Conservation (phyloP, 2,888 invertebrate species). For the Drosophila siamana region DNA sequence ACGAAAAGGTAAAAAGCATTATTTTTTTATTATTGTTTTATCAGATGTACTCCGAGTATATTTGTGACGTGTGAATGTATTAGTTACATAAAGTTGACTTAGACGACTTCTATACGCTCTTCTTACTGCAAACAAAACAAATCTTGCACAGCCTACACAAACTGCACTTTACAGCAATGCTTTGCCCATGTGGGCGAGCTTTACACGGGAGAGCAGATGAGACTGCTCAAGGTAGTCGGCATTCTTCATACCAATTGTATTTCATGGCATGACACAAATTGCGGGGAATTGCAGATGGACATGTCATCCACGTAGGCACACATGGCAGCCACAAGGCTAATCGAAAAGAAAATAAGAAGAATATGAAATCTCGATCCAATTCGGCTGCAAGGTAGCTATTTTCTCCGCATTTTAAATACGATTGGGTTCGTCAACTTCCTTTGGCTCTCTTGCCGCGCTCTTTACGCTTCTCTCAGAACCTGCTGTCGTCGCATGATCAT, state of each 20-base stretch:
- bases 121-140: slow-evolving; percentile 1
- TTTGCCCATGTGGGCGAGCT: slow-evolving; percentile 84
- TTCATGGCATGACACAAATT: neutral
- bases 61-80: slow-evolving; percentile 4
- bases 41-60: slow-evolving; percentile 10
- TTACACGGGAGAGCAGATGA: slow-evolving; percentile 64
- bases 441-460: slow-evolving; percentile 11
- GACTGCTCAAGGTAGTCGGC: slow-evolving; percentile 75
- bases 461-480: slow-evolving; percentile 10
- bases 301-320: neutral
- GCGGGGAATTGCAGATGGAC: neutral
- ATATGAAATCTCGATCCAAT: neutral
- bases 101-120: slow-evolving; percentile 38
- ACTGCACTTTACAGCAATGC: slow-evolving; percentile 85
- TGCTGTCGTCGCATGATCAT: slow-evolving; percentile 48
- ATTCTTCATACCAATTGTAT: slow-evolving; percentile 33
- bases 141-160: slow-evolving; percentile 35
- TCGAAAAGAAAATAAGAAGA: neutral
- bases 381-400: neutral
- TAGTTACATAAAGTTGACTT: slow-evolving; percentile 47
- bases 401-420: too few relatives aligned
- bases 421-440: neutral
- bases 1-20: slow-evolving; percentile 81
- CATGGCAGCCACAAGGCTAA: too few relatives aligned
- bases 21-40: slow-evolving; percentile 42